Evolutionary conservation across 2,888 invertebrate species (phyloP).

Genomic region (Megastigmus dorsalis): DNA sequence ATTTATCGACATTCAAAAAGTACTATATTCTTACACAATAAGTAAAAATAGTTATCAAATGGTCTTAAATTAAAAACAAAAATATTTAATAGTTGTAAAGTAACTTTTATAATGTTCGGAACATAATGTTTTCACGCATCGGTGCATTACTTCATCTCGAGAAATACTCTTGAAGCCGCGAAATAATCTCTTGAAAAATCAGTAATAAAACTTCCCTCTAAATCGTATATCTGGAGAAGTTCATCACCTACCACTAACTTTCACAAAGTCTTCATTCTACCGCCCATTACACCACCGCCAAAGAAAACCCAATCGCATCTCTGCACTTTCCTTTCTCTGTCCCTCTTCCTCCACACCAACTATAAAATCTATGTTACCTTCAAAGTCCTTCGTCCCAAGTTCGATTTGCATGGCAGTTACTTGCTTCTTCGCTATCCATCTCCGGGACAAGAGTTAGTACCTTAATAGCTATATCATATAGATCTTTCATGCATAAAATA

Average conservation of each 20-base stretch:
- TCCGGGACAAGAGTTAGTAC: slow-evolving; percentile 30
- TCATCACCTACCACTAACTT: slow-evolving; percentile 31
- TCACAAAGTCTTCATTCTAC: slow-evolving; percentile 17
- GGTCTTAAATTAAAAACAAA: too few species aligned
- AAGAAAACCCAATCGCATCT: slow-evolving; percentile 29
- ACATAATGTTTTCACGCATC: too few species aligned
- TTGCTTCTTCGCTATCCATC: slow-evolving; percentile 68
- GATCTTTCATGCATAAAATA: too few species aligned
- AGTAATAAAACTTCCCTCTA: not conserved
- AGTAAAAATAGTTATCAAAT: too few species aligned
- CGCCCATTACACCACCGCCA: slow-evolving; percentile 32
- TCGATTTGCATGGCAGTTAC: slow-evolving; percentile 72
- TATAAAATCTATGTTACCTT: slow-evolving; percentile 25
- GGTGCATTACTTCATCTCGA: too few species aligned
- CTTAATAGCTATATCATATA: too few species aligned
- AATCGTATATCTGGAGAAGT: not conserved
- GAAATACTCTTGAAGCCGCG: too few species aligned
- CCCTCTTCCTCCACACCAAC: slow-evolving; percentile 7
- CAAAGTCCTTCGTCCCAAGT: slow-evolving; percentile 51
- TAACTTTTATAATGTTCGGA: too few species aligned
- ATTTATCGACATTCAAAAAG: too few species aligned
- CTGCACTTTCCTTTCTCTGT: not conserved
- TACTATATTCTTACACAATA: too few species aligned
- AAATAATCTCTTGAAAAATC: not conserved
- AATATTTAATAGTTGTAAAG: too few species aligned